A percentile compares a stretch with the other conserved stretches of the same genome.
phyloP scores from a whole-genome alignment of 2,113 vertebrate species.

The Thermophis baileyi region DNA sequence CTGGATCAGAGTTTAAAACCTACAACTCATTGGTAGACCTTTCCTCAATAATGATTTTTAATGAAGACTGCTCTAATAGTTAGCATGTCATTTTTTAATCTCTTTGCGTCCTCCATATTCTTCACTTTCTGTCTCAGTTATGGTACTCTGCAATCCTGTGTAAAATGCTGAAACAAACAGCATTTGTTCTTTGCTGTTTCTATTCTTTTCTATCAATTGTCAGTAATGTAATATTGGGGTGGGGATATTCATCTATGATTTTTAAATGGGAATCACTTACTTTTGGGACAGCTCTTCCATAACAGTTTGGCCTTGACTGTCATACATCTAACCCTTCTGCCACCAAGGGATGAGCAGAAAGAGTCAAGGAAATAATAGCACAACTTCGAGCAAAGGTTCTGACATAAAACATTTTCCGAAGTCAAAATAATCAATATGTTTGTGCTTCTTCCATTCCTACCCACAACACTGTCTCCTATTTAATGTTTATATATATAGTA shows the following conservation, averaged over 20 bases:
- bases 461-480: background rate
- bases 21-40: conserved; percentile 24
- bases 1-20: conserved; percentile 50
- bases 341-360: background rate
- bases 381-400: background rate
- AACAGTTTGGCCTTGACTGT: conserved; percentile 4
- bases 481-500: background rate
- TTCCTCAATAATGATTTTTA: conserved; percentile 42
- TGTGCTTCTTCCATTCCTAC: background rate
- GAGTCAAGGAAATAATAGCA: background rate
- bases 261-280: conserved; percentile 37
- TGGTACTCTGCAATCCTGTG: conserved; percentile 13
- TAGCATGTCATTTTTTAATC: conserved; percentile 22
- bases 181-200: conserved; percentile 35
- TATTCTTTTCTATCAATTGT: conserved; percentile 33
- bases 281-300: conserved; percentile 34
- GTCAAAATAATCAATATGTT: background rate
- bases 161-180: conserved; percentile 40
- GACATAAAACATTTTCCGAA: background rate
- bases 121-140: conserved; percentile 14
- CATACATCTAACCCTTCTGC: conserved; percentile 9
- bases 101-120: background rate
- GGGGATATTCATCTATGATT: conserved; percentile 8
- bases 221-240: conserved; percentile 8
- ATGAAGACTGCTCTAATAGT: conserved; percentile 38